phyloP scores from a whole-genome alignment of 2,888 invertebrate genomes.

The Augochlorella aurata region DNA sequence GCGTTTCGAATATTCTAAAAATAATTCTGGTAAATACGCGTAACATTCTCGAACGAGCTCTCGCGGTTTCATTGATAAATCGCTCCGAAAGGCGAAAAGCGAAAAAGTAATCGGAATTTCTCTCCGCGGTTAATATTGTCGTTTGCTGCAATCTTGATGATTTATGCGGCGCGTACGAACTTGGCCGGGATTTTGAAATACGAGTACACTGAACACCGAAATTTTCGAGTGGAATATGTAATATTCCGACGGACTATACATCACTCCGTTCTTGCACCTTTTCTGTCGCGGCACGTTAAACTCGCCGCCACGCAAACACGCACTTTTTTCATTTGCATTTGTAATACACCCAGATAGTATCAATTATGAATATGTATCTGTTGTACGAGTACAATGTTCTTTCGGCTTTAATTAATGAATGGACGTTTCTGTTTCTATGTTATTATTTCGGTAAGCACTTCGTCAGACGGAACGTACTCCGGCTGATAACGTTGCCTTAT shows the following conservation, averaged over 20 bases:
- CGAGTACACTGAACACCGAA: neutral
- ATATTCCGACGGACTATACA: neutral
- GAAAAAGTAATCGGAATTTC: neutral
- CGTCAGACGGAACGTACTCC: neutral
- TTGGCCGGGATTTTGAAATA: neutral
- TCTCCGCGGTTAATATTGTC: neutral
- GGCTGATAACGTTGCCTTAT: neutral
- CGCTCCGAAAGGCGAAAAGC: neutral
- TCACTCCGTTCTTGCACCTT: conserved; percentile 13
- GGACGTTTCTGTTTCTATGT: neutral
- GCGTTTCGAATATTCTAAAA: neutral
- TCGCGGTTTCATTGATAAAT: neutral
- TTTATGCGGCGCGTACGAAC: neutral
- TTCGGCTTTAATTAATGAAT: conserved; percentile 27
- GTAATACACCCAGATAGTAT: conserved; percentile 23
- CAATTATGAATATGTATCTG: conserved; percentile 38
- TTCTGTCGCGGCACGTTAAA: conserved; percentile 3
- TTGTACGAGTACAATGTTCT: conserved; percentile 2
- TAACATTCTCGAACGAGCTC: neutral
- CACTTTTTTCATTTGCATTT: conserved; percentile 39
- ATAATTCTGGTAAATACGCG: neutral
- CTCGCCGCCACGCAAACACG: conserved; percentile 34
- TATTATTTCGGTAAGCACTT: neutral
- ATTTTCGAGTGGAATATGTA: neutral
- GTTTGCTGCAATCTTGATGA: neutral